phyloP scores from a whole-genome alignment of 2,113 vertebrate genomes.

The Bubalus kerabau region DNA sequence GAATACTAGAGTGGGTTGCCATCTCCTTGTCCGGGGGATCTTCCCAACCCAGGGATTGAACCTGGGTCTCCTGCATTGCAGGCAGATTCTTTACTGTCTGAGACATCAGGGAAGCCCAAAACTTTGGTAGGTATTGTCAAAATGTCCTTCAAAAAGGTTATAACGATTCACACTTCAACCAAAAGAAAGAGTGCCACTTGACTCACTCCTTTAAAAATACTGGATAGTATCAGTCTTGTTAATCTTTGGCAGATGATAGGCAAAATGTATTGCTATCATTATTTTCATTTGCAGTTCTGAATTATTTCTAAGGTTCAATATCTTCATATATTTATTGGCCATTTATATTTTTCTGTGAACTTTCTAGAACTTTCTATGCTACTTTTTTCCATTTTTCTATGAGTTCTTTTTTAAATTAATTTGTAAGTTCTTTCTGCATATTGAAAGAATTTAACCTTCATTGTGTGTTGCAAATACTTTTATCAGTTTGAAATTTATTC shows the following conservation, averaged over 20 bases:
- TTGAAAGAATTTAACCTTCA: not conserved
- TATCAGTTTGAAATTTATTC: not conserved
- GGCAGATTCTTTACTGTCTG: not conserved
- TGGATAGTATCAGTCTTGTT: not conserved
- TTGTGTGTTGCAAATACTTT: not conserved
- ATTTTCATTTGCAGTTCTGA: not conserved
- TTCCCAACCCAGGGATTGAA: not conserved
- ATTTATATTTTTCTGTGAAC: not conserved
- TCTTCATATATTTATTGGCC: not conserved
- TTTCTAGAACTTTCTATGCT: not conserved
- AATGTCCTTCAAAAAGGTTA: not conserved
- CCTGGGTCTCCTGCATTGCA: not conserved
- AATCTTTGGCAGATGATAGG: not conserved
- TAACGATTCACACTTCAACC: not conserved
- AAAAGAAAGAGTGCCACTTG: not conserved
- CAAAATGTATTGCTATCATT: not conserved
- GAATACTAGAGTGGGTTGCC: not conserved
- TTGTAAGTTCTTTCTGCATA: not conserved
- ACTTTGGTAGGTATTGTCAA: not conserved
- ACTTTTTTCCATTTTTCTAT: not conserved
- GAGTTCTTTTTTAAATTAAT: constrained; percentile 4
- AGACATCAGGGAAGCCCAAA: not conserved
- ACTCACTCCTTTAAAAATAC: not conserved
- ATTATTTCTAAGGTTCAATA: not conserved
- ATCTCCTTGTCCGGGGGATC: not conserved